Evolutionary conservation across 2,888 invertebrate genomes (phyloP), one percentile per base, ranked within the genome.

Genomic region (Caenorhabditis wallacei): DNA sequence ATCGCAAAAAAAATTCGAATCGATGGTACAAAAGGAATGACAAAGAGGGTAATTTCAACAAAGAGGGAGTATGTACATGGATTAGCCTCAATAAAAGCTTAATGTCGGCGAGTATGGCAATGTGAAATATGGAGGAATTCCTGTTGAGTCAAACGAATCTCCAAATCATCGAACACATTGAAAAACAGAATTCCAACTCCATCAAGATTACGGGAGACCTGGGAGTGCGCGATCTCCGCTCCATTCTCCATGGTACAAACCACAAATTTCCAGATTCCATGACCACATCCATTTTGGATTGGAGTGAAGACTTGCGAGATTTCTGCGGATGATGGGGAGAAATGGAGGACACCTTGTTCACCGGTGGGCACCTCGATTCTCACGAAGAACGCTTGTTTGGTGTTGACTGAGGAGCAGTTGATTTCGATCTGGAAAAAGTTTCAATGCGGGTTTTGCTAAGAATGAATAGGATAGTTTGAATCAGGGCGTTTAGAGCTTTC

Each of bases 101-200:
- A 83, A 69, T 85, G 85, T 37, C 72, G 82, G 30, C 78, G 78
- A 43, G 83, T 85, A 54, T 87, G 88, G 74, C 88, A 88, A 48
- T 82, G 87, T 16, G 82, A 72, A 56, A 90, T 85, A 59, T 82
- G 85, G 26, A 90, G 84, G 81, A 89, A 90, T 57, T 90, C 88
- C 71, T 90, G 89, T 26, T 80, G 80, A 57, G 72, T 74, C 74
- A 90, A 83, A 40, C 84, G 84, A 40, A 87, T 80, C 24, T 70
- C 61, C 64, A 89, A 68, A 18, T 85, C 75, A 20, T 87, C 87
- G 76, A 82, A 82, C 75, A 90, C 72, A 51, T 87, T 84, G 85
- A 88, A 90, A 85, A 88, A 89, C 24, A 90, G 85, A n/a, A 88
- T 84, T 61, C 90, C 90, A 46, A 90, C 90, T 35, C 90, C 90